phyloP scores from a whole-genome alignment of 2,113 vertebrate species.

The Vireo altiloquus region DNA sequence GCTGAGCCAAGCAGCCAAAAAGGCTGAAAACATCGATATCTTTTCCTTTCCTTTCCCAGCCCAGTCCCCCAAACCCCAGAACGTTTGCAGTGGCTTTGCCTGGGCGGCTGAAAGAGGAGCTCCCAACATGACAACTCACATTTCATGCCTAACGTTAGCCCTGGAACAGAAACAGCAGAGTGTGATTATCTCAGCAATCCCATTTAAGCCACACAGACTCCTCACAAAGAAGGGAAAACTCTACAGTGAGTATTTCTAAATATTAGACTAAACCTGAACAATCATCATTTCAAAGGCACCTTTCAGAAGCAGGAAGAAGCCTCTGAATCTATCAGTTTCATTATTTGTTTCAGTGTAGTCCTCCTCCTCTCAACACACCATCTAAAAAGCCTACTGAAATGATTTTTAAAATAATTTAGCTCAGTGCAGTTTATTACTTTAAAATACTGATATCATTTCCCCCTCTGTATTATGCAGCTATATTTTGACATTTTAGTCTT shows the following conservation, averaged over 20 bases:
- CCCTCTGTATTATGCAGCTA: slow-evolving; percentile 22
- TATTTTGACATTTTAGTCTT: slow-evolving; percentile 49
- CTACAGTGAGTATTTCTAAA: slow-evolving; percentile 50
- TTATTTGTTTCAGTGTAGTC: not conserved
- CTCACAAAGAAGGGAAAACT: slow-evolving; percentile 56
- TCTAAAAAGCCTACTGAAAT: not conserved
- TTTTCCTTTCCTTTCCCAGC: not conserved
- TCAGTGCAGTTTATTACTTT: not conserved
- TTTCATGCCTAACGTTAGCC: not conserved
- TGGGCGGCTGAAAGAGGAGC: not conserved
- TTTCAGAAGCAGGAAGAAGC: slow-evolving; percentile 4
- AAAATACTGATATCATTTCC: not conserved
- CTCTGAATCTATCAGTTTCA: not conserved
- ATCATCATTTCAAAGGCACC: slow-evolving; percentile 32
- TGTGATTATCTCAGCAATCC: slow-evolving; percentile 50
- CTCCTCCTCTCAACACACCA: not conserved
- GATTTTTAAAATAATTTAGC: not conserved
- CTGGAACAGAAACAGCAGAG: slow-evolving; percentile 20
- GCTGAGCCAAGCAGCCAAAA: not conserved
- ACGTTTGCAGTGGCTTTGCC: not conserved
- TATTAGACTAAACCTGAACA: slow-evolving; percentile 34
- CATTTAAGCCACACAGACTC: not conserved
- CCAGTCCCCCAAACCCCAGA: not conserved
- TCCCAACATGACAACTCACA: slow-evolving; percentile 20
- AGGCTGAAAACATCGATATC: accelerated